These are phyloP conservation scores for Phoenicopterus ruber DNA, from an alignment of 2,113 vertebrate species.

Conservation along the genomic window DNA sequence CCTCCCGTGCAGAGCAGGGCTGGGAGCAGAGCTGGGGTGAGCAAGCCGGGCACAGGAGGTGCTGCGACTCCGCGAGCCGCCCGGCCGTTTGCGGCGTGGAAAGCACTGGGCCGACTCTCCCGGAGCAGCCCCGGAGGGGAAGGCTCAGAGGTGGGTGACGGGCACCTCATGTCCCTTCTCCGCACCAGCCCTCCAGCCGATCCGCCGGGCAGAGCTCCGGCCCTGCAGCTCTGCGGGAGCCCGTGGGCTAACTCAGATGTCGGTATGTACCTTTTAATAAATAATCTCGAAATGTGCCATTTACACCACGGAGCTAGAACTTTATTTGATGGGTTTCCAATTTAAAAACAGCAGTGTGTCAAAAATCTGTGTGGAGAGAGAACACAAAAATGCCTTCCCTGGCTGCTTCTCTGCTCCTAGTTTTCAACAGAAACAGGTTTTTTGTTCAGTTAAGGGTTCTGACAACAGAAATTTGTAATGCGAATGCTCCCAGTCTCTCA, in stretches of 20 bases:
- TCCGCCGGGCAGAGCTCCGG: neutral
- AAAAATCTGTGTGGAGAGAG: neutral
- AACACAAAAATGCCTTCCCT: neutral
- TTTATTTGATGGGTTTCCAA: neutral
- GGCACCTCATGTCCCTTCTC: neutral
- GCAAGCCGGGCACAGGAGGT: neutral
- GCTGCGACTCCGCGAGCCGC: neutral
- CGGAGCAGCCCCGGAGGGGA: neutral
- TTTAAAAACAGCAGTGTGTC: neutral
- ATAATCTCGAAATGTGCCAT: neutral
- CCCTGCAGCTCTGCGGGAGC: neutral
- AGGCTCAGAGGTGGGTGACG: too few relatives aligned
- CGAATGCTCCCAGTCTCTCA: neutral
- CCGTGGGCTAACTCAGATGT: neutral
- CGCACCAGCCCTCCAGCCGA: accelerated
- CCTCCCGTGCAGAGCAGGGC: accelerated
- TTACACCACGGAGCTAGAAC: neutral
- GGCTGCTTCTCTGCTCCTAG: neutral
- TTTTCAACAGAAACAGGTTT: neutral
- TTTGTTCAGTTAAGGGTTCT: neutral
- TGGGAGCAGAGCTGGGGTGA: neutral
- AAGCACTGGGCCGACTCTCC: neutral
- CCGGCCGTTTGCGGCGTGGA: neutral
- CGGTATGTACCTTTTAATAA: neutral
- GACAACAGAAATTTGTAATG: neutral